Conservation (phyloP, 2,113 vertebrate genomes). For the Ciconia maguari region DNA sequence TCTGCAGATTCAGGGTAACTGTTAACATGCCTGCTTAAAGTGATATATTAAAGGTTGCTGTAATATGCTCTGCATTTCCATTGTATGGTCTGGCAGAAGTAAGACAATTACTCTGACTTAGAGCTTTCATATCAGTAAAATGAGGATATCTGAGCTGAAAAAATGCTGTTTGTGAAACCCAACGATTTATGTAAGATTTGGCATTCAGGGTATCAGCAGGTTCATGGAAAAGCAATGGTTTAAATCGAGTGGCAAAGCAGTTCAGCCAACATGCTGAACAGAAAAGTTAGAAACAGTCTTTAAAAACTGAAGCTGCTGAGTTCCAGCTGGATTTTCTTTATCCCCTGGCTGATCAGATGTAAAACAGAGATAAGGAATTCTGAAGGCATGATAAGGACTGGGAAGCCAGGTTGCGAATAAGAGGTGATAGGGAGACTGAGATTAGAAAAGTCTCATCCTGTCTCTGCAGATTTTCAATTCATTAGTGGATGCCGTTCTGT, state of each 20-base stretch:
- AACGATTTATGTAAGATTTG: not conserved
- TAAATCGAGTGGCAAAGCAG: not conserved
- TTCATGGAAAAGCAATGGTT: not conserved
- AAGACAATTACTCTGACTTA: not conserved
- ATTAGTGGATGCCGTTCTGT: not conserved
- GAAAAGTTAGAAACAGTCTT: not conserved
- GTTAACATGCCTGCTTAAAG: not conserved
- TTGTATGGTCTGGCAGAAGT: not conserved
- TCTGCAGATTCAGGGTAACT: not conserved
- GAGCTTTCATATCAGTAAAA: not conserved
- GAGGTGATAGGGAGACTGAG: not conserved
- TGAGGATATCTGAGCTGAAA: not conserved
- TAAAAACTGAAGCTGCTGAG: not conserved
- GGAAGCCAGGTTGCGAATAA: not conserved
- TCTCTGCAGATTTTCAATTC: not conserved
- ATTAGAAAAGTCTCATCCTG: not conserved
- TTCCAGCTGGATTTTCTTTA: not conserved
- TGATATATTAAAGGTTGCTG: not conserved
- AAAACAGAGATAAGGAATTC: not conserved
- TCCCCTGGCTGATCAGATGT: not conserved
- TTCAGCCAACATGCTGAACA: not conserved
- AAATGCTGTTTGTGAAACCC: not conserved
- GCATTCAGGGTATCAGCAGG: not conserved
- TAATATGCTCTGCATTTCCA: not conserved
- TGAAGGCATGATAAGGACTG: not conserved